phyloP scores from a whole-genome alignment of 2,797 vertebrate genomes.

The Macrochelys suwanniensis region DNA sequence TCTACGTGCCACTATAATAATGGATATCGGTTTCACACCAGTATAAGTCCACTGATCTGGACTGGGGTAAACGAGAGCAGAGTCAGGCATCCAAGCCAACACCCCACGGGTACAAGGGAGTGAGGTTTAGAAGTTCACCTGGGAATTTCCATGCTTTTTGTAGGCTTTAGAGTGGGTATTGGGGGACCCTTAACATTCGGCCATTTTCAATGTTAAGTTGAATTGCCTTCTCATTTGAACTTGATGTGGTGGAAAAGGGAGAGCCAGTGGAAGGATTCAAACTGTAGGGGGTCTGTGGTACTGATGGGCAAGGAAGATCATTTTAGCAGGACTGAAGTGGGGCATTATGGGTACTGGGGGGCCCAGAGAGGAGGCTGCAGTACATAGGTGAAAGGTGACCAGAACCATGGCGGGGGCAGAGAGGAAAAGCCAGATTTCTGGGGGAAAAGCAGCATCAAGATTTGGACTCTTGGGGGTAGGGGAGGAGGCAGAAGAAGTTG shows the following conservation, averaged over 20 bases:
- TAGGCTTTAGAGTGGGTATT: not conserved
- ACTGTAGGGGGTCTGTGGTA: not conserved
- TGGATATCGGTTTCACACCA: not conserved
- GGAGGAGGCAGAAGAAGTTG: not conserved
- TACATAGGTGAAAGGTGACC: not conserved
- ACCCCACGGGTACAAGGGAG: too few relatives aligned
- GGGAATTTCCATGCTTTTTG: not conserved
- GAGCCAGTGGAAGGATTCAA: not conserved
- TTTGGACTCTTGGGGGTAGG: not conserved
- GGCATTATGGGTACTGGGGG: not conserved
- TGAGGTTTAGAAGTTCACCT: not conserved
- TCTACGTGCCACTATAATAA: not conserved
- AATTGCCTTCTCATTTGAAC: not conserved
- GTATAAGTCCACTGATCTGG: not conserved
- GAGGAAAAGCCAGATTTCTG: not conserved
- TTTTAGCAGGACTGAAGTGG: not conserved
- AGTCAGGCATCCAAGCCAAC: too few relatives aligned
- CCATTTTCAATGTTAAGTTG: too few relatives aligned
- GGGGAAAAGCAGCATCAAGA: not conserved
- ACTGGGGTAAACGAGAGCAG: not conserved
- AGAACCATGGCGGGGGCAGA: not conserved
- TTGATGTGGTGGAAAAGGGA: not conserved
- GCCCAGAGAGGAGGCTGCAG: not conserved
- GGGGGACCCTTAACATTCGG: not conserved
- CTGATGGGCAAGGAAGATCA: not conserved